Evolutionary conservation across 2,888 invertebrate genomes (phyloP).

Genomic region (Exocentrus adspersus): DNA sequence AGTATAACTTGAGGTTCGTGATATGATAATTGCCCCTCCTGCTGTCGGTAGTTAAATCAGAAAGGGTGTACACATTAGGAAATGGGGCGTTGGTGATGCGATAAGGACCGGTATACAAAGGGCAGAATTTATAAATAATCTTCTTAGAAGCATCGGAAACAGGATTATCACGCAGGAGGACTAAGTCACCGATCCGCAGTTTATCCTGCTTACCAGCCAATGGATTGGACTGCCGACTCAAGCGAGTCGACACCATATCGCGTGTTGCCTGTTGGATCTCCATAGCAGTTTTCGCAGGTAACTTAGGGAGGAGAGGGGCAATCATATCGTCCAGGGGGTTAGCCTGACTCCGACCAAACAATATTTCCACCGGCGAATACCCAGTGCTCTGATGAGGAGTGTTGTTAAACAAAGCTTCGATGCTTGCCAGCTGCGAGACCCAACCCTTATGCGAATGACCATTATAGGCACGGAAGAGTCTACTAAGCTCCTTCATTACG

Average conservation of each 20-base stretch:
- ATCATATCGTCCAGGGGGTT: background rate
- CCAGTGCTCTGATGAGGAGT: constrained; percentile 29
- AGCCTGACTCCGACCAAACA: background rate
- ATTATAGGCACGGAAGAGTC: constrained; percentile 30
- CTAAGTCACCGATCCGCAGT: constrained; percentile 8
- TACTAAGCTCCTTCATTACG: constrained; percentile 22
- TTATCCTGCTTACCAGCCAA: background rate
- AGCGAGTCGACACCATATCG: background rate
- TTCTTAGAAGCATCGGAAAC: constrained; percentile 19
- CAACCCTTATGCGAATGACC: constrained; percentile 17
- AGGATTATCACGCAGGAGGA: constrained; percentile 6
- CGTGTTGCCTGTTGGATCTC: background rate
- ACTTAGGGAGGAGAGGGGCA: background rate
- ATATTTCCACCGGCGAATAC: constrained; percentile 15
- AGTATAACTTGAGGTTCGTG: constrained; percentile 21
- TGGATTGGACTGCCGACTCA: background rate
- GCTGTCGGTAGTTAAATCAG: background rate
- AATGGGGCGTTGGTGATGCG: background rate
- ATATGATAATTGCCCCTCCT: constrained; percentile 23
- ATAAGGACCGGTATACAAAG: constrained; percentile 23
- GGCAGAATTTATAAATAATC: constrained; percentile 19
- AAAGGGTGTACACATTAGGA: constrained; percentile 17
- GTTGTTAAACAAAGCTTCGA: constrained; percentile 23
- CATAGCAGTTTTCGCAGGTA: background rate
- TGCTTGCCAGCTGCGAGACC: constrained; percentile 2